These are phyloP conservation scores for Champsocephalus esox DNA, from an alignment of 2,797 vertebrate genomes.

Conservation along the genomic window DNA sequence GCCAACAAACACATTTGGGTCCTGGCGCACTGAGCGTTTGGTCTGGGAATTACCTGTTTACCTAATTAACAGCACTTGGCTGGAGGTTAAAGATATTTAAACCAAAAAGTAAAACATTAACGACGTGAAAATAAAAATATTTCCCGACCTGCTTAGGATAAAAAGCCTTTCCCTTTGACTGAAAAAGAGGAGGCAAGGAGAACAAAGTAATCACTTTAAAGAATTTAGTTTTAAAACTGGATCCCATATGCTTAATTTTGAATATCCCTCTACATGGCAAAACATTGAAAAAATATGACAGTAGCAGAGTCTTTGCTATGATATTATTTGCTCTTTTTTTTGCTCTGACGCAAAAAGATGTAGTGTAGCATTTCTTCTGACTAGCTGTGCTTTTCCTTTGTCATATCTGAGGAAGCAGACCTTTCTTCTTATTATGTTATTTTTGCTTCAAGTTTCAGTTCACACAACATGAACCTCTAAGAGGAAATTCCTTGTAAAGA, in stretches of 20 bases:
- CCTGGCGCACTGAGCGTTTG: constrained; percentile 33
- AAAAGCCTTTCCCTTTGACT: constrained; percentile 34
- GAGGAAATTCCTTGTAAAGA: constrained; percentile 37
- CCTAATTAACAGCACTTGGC: constrained; percentile 80
- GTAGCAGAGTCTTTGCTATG: constrained; percentile 37
- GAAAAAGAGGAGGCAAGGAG: constrained; percentile 32
- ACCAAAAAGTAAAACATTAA: constrained; percentile 67
- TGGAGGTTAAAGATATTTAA: constrained; percentile 81
- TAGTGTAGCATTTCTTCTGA: constrained; percentile 48
- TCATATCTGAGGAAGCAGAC: constrained; percentile 49
- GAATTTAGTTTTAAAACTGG: constrained; percentile 58
- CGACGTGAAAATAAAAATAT: constrained; percentile 67
- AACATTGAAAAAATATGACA: constrained; percentile 23
- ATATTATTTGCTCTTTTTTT: constrained; percentile 50
- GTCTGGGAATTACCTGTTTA: constrained; percentile 81
- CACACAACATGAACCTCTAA: constrained; percentile 31
- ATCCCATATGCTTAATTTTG: constrained; percentile 43
- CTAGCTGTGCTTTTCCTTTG: constrained; percentile 45
- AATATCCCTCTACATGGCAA: constrained; percentile 29
- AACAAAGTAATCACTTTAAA: constrained; percentile 32
- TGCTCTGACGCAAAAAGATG: constrained; percentile 27
- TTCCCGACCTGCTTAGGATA: constrained; percentile 50
- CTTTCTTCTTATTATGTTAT: constrained; percentile 35
- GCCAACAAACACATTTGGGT: constrained; percentile 27
- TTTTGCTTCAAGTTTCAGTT: constrained; percentile 40